phyloP scores from a whole-genome alignment of 2,113 vertebrate genomes.

The Ia io region DNA sequence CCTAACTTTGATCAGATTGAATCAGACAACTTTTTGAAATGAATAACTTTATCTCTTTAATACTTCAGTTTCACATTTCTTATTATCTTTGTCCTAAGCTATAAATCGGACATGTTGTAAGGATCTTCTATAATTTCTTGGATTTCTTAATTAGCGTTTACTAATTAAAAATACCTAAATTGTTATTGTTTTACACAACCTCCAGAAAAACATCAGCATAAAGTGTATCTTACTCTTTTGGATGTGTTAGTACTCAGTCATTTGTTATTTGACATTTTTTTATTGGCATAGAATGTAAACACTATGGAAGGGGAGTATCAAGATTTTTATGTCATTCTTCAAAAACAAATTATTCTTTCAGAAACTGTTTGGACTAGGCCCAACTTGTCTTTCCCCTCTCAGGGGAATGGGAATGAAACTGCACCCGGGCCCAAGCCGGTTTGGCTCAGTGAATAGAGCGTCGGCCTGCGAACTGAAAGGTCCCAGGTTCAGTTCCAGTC shows the following conservation, averaged over 20 bases:
- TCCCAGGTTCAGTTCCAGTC: no score
- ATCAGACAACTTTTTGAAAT: background rate
- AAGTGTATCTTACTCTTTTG: background rate
- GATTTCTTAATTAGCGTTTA: background rate
- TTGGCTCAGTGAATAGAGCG: no score
- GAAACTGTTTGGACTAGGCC: constrained; percentile 79
- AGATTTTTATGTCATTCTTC: constrained; percentile 2
- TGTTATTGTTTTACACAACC: background rate
- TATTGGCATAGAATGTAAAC: background rate
- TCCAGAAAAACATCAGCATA: background rate
- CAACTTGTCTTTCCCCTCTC: constrained; percentile 82
- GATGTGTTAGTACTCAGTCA: background rate
- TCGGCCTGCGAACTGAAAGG: no score
- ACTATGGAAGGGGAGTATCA: background rate
- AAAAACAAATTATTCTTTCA: constrained; percentile 69
- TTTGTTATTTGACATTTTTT: background rate
- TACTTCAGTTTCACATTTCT: background rate
- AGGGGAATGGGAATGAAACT: constrained; percentile 82
- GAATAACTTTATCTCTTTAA: background rate
- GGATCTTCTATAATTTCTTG: background rate
- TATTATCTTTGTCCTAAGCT: background rate
- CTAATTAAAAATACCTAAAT: background rate
- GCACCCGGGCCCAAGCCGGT: constrained; percentile 26
- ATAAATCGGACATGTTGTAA: background rate
- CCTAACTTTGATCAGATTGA: background rate